A percentile compares a stretch with the other conserved stretches of the same genome.
phyloP scores from a whole-genome alignment of 2,888 invertebrate genomes.

The Tetragnatha montana region DNA sequence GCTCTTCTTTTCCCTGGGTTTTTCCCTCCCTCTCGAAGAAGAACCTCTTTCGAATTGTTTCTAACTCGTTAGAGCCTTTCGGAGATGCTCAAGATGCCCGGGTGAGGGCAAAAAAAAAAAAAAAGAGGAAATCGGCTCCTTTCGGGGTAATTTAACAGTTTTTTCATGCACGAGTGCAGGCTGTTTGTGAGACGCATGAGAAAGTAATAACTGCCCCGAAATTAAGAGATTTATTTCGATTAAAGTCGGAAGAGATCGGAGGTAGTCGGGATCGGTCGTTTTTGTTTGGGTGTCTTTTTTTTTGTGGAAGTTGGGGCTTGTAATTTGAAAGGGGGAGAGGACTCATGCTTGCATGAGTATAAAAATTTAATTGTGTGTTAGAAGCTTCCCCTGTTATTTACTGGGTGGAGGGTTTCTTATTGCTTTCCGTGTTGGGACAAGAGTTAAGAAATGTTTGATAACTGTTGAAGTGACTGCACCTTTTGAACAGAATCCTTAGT shows the following conservation, averaged over 20 bases:
- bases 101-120: constrained; percentile 12
- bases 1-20: background rate
- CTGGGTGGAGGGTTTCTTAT: too few relatives aligned
- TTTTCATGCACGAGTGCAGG: constrained; percentile 62
- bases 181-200: constrained; percentile 49
- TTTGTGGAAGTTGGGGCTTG: too few relatives aligned
- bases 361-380: too few relatives aligned
- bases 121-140: constrained; percentile 61
- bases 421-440: too few relatives aligned
- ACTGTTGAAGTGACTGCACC: too few relatives aligned
- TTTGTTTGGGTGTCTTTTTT: too few relatives aligned
- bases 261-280: too few relatives aligned
- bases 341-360: too few relatives aligned
- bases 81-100: constrained; percentile 34
- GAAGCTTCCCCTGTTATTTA: too few relatives aligned
- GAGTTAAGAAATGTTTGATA: too few relatives aligned
- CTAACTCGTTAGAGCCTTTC: constrained; percentile 66
- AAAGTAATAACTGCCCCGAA: constrained; percentile 55
- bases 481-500: too few relatives aligned
- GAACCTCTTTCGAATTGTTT: constrained; percentile 65
- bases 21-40: background rate
- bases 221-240: constrained; percentile 66
- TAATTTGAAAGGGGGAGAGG: too few relatives aligned
- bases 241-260: constrained; percentile 14
- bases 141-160: constrained; percentile 68